Evolutionary conservation across 2,113 vertebrate genomes (phyloP).

Genomic region (Microtus ochrogaster): DNA sequence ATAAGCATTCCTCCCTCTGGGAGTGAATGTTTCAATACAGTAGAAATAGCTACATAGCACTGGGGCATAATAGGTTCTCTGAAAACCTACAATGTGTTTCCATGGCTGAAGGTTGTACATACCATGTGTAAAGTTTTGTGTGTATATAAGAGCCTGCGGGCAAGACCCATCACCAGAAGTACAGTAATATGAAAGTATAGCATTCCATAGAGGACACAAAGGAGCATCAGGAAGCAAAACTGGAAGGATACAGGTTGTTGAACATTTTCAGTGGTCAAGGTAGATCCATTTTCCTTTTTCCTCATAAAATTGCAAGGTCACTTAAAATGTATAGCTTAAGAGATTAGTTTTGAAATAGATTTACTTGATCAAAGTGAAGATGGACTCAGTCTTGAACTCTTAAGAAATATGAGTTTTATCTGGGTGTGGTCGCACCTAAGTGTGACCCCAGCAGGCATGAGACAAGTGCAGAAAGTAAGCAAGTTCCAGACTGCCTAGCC

Average conservation of each 20-base stretch:
- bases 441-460: background rate
- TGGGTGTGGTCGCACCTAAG: background rate
- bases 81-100: background rate
- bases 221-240: background rate
- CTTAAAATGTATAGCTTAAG: background rate
- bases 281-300: background rate
- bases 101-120: too few relatives aligned
- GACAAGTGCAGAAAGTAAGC: background rate
- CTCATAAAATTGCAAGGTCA: conserved; percentile 20
- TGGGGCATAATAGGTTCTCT: background rate
- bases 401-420: background rate
- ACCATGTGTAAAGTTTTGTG: background rate
- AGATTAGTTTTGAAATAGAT: background rate
- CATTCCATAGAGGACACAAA: background rate
- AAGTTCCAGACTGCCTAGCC: background rate
- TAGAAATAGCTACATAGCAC: background rate
- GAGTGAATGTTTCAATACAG: background rate
- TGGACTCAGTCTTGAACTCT: background rate
- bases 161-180: background rate
- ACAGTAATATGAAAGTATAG: background rate
- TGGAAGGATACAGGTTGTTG: background rate
- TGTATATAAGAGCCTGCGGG: background rate
- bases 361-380: background rate
- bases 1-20: background rate
- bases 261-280: background rate